Base-by-base conservation (phyloP, 2,888 invertebrate species). In the Scaeva pyrastri region DNA sequence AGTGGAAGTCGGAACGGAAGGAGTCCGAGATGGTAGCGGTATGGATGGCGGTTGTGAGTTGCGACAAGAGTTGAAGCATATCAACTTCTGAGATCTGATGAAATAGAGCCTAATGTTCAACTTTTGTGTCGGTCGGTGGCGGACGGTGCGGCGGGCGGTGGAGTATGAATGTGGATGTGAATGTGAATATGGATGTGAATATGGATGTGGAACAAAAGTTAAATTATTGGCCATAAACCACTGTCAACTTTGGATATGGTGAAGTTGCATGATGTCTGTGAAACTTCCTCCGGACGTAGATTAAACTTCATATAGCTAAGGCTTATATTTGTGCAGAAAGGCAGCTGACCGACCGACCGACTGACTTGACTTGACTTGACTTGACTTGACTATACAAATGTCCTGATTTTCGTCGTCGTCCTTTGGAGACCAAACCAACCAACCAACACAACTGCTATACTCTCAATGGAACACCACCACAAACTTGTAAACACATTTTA, bases 171-270 rank as follows among this genome's bases (percentile, higher is more conserved):
- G 31, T 31, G 6, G 31, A 31, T 31, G 31, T 31, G 31, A 31
- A 41, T 4, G 7, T 66, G 62, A 31, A 31, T 31, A 31, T 8
- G 31, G 5, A 31, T 31, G 31, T 31, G 6, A 8, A 31, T 31
- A 8, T 31, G 31, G 8, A 41, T 4, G 7, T 66, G 62, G 43
- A 77, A 81, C 81, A 77, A 77, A 81, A 77, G 68, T 77, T 81
- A 81, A 77, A 86, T 77, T 73, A 81, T 81, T 48, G 70, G 39
- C 81, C 81, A 85, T 86, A 86, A 86, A 86, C 76, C 85, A 86
- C 81, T 86, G 85, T 81, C 85, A 86, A 77, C 77, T 86, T 81
- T 86, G 77, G 72, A 39, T 60, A 19, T 41, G 16, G 48, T 66
- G 60, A 64, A 52, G 52, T 86, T 80, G 73, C 85, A 80, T 81